A percentile compares a stretch with the other conserved stretches of the same genome.
Conservation (phyloP, 2,888 invertebrate species). For the Stenolophus ochropezus region DNA sequence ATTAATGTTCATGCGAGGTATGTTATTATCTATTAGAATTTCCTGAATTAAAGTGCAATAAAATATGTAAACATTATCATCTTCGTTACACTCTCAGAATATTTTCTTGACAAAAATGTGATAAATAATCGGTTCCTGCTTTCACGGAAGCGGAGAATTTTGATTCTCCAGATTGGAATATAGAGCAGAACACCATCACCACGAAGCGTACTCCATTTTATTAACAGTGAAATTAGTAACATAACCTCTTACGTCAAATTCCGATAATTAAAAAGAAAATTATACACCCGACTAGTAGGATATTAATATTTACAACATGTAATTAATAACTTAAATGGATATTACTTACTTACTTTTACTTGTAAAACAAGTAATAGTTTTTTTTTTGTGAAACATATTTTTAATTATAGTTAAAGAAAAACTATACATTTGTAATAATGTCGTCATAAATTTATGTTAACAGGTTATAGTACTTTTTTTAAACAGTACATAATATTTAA, state of each 20-base stretch:
- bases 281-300: background rate
- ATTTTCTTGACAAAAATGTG: conserved; percentile 2
- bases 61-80: background rate
- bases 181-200: conserved; percentile 2
- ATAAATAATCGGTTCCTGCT: conserved; percentile 34
- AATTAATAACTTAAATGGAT: background rate
- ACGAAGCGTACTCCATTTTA: background rate
- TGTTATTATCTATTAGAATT: background rate
- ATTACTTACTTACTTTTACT: background rate
- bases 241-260: background rate
- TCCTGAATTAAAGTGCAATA: background rate
- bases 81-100: background rate
- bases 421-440: too few relatives aligned
- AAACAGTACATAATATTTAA: too few relatives aligned
- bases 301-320: background rate
- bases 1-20: background rate
- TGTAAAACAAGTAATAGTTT: too few relatives aligned
- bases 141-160: conserved; percentile 44
- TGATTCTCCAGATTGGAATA: conserved; percentile 1
- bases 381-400: too few relatives aligned
- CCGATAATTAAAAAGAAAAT: background rate
- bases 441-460: too few relatives aligned
- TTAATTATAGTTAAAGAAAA: too few relatives aligned
- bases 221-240: background rate
- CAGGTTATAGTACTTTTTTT: too few relatives aligned